Evolutionary conservation across 2,797 vertebrate genomes (phyloP), one percentile per base, ranked within the genome.

Genomic region (Anomalospiza imberbis): DNA sequence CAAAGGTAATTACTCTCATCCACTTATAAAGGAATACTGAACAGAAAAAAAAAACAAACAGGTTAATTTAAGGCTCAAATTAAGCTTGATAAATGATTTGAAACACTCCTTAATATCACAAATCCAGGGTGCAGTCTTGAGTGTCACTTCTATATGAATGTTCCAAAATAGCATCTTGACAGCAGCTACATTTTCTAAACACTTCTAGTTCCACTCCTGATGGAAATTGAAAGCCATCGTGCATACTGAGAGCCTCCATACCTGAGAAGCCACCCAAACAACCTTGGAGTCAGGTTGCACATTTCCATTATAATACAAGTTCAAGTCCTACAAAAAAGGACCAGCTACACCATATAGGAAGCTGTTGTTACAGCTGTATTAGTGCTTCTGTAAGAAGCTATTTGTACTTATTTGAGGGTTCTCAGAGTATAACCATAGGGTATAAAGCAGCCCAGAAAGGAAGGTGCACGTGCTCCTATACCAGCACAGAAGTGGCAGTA

Each of bases 1-100:
- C 28, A 94, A 73, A 67, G 83, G 36, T 84, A 96, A 94, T 96
- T 96, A 77, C 93, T 82, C 50, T 79, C 44, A 62, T 90, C 81
- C 96, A 80, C 40, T 91, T 94, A 60, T 67, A 92, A 72, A 85
- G 50, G 20, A 71, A 28, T 53, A 89, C 47, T 68, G 45, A 89
- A 83, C 11, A 50, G 57, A 54, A 79, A 63, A 67, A 54, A 79
- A 63, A 67, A 70, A 50, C 13, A 88, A 95, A 63, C 18, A 89
- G 12, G n/a, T 85, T 50, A 88, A 58, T 70, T 79, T 75, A 57
- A 9, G 9, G 16, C 22, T 57, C 57, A 65, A 90, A 51, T 74
- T 7, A 76, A 79, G 19, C 47, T 50, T 78, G 36, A 28, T 58
- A 78, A 72, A 67, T 63, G 0, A 51, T 70, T 50, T 12, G 50